Base-by-base conservation (phyloP, 2,797 vertebrate genomes). In the Catamblyrhynchus diadema region DNA sequence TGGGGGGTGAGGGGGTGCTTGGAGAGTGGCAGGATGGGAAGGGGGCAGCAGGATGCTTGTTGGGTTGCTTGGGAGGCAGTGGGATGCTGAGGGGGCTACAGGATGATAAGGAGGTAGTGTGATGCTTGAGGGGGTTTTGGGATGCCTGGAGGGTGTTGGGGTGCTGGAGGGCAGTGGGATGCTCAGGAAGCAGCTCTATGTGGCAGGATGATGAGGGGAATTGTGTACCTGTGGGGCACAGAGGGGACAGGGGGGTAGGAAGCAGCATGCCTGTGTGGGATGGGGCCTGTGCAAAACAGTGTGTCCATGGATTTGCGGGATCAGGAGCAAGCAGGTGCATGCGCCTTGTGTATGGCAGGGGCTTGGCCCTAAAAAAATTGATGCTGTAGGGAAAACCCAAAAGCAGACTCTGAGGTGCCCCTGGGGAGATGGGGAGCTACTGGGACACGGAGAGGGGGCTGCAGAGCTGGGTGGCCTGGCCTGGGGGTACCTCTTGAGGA, bases 271-370 rank as follows among this genome's bases (percentile, higher is more conserved):
- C 12, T 9, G 14, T 6, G 3, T 77, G 47, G 35, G 32, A 32
- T 12, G 14, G 3, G 16, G 41, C 37, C 25, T 5, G 3, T 44
- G 25, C 9, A 9, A 67, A 73, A n/a, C 14, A 14, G 15, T 0
- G 12, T 1, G 12, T 12, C 33, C 7, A 0, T 6, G 50, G 59
- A 41, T 69, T 66, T 27, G 32, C 13, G 6, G 47, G 23, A 39
- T 66, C 35, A 2, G 27, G 28, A 56, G 53, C 37, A 28, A 70
- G 42, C 30, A 3, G 9, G 33, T 14, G 28, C 28, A 10, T 28
- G 10, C 0, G 0, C 15, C 18, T 37, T 3, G 1, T 19, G 35
- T 65, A 7, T 0, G 1, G 60, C 6, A 2, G 44, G 13, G 5
- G 3, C 39, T 33, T 66, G n/a, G 14, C 35, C 2, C 0, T 19